Evolutionary conservation across 2,888 invertebrate genomes (phyloP).

Genomic region (Cephus rjabovi): DNA sequence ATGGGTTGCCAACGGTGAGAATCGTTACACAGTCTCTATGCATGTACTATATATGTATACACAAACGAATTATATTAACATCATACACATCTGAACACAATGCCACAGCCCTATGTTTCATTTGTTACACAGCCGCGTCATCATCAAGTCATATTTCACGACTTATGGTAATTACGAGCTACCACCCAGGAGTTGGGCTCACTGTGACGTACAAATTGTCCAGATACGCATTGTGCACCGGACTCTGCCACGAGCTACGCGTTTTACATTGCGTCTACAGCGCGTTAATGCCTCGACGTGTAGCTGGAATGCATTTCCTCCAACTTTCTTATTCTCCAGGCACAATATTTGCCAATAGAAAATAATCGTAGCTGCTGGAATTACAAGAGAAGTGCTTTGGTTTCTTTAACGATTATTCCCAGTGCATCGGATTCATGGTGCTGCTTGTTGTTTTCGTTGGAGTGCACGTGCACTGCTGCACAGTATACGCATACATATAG

Average conservation of each 20-base stretch:
- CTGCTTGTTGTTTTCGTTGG: neutral
- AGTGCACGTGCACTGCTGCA: neutral
- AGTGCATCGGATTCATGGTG: neutral
- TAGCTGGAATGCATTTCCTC: neutral
- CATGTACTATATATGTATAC: neutral
- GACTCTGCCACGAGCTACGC: neutral
- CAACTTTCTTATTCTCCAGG: neutral
- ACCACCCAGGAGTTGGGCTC: slow-evolving; percentile 53
- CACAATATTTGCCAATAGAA: neutral
- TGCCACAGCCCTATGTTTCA: slow-evolving; percentile 43
- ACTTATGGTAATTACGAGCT: slow-evolving; percentile 62
- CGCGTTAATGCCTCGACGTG: neutral
- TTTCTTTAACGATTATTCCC: neutral
- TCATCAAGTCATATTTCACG: slow-evolving; percentile 63
- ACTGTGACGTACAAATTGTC: slow-evolving; percentile 13
- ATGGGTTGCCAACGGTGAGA: neutral
- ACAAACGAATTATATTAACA: neutral
- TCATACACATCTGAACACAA: neutral
- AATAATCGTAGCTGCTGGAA: neutral
- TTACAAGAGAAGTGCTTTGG: neutral
- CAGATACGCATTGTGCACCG: neutral
- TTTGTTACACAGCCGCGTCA: slow-evolving; percentile 56
- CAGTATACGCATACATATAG: neutral
- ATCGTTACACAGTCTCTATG: neutral
- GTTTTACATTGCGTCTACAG: neutral